These are phyloP conservation scores for Pygoscelis antarcticus DNA, from an alignment of 2,113 vertebrate genomes.

Conservation along the genomic window DNA sequence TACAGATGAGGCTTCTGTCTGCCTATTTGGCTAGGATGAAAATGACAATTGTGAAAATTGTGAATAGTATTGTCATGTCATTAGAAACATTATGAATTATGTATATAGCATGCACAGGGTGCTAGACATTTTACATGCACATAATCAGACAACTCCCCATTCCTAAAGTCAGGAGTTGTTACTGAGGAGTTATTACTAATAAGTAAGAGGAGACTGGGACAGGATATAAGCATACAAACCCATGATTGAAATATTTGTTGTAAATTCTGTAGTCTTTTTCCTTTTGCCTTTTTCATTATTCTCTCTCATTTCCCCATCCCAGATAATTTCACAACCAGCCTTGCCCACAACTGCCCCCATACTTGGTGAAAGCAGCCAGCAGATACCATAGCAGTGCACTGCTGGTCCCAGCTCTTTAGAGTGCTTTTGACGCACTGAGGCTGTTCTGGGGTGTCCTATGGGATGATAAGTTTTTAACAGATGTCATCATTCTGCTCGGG, in stretches of 20 bases:
- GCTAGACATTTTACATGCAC: constrained; percentile 1
- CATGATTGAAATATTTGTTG: neutral
- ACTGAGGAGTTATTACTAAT: neutral
- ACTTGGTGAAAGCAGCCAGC: neutral
- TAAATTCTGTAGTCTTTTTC: neutral
- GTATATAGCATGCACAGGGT: neutral
- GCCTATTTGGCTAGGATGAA: constrained; percentile 36
- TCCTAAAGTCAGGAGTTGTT: neutral
- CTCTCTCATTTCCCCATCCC: neutral
- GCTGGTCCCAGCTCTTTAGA: neutral
- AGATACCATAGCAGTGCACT: neutral
- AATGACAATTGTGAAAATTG: constrained; percentile 47
- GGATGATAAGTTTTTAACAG: neutral
- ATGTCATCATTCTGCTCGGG: accelerated
- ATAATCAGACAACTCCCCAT: neutral
- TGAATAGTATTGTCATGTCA: constrained; percentile 38
- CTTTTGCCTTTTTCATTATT: neutral
- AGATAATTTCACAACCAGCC: neutral
- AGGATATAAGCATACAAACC: neutral
- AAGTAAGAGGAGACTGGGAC: neutral
- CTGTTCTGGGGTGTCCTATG: neutral
- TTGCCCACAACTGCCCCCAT: neutral
- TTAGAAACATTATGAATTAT: constrained; percentile 55
- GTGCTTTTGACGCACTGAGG: neutral
- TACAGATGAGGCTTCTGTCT: constrained; percentile 21